A percentile compares a stretch with the other conserved stretches of the same genome.
phyloP scores from a whole-genome alignment of 2,113 vertebrate species.

The Gila orcuttii region DNA sequence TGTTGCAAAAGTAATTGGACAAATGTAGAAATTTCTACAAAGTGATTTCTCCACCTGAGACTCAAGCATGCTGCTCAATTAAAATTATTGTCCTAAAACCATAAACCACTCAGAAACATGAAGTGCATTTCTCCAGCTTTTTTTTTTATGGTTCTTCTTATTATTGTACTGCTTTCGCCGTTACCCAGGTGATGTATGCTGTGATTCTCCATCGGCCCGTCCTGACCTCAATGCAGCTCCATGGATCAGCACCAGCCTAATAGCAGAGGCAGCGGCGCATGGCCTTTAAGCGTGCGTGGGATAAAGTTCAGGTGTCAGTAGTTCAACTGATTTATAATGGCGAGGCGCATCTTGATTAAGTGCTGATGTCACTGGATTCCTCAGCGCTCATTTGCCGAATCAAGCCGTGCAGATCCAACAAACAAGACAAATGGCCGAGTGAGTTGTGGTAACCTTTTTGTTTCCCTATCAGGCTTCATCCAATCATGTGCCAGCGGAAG shows the following conservation, averaged over 20 bases:
- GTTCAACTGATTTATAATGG: slow-evolving; percentile 85
- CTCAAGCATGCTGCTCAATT: not conserved
- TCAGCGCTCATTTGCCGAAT: slow-evolving; percentile 77
- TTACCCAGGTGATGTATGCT: slow-evolving; percentile 64
- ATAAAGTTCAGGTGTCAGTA: slow-evolving; percentile 82
- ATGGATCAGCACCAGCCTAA: slow-evolving; percentile 76
- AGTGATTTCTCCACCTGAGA: not conserved
- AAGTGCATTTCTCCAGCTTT: not conserved
- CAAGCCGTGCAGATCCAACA: slow-evolving; percentile 72
- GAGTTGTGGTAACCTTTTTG: slow-evolving; percentile 76
- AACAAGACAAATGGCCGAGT: slow-evolving; percentile 76
- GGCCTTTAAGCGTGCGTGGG: slow-evolving; percentile 73
- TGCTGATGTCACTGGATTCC: slow-evolving; percentile 70
- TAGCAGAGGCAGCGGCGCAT: slow-evolving; percentile 64
- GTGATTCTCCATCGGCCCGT: slow-evolving; percentile 56
- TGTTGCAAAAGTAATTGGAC: not conserved
- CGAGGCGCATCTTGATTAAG: slow-evolving; percentile 73
- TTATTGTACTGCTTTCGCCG: slow-evolving; percentile 54
- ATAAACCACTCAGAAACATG: not conserved
- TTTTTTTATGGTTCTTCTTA: slow-evolving; percentile 37
- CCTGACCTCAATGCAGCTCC: slow-evolving; percentile 76
- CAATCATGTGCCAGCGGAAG: slow-evolving; percentile 67
- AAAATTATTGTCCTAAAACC: not conserved
- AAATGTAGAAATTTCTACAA: not conserved
- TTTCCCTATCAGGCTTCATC: slow-evolving; percentile 60